These are phyloP conservation scores for Ooceraea biroi DNA, from an alignment of 1,140 invertebrate genomes.

Conservation along the genomic window DNA sequence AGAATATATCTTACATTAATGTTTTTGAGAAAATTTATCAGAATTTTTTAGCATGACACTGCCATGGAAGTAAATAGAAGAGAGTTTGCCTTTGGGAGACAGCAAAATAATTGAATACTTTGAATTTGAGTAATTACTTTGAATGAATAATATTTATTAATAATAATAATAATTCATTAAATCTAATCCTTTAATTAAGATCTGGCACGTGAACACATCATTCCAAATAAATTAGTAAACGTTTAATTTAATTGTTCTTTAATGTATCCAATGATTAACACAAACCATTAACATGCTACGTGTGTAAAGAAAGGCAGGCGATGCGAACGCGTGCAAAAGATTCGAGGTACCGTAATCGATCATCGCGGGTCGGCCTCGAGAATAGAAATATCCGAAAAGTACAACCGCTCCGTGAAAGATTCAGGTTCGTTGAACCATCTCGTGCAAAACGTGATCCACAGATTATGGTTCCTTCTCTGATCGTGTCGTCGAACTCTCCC, in stretches of 20 bases:
- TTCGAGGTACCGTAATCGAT: neutral
- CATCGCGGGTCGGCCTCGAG: slow-evolving; percentile 3
- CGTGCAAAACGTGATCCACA: slow-evolving; percentile 69
- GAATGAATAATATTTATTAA: no score
- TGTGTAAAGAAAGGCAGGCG: neutral
- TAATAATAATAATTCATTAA: no score
- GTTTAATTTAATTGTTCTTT: neutral
- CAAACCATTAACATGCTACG: no score
- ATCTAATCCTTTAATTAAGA: no score
- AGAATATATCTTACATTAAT: neutral
- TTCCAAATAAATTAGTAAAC: neutral
- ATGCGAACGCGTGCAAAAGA: neutral
- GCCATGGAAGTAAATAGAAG: no score
- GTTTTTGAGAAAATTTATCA: no score
- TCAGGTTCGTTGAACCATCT: slow-evolving; percentile 64
- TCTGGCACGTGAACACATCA: neutral
- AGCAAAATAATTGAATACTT: no score
- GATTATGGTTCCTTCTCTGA: slow-evolving; percentile 66
- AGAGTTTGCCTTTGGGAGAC: no score
- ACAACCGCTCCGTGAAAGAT: slow-evolving; percentile 24
- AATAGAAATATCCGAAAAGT: slow-evolving; percentile 37
- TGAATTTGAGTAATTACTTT: no score
- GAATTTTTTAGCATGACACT: no score
- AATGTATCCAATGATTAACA: neutral
- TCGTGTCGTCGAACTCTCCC: slow-evolving; percentile 67